Evolutionary conservation across 2,888 invertebrate species (phyloP), one percentile per base, ranked within the genome.

Genomic region (Philereme vetulata): DNA sequence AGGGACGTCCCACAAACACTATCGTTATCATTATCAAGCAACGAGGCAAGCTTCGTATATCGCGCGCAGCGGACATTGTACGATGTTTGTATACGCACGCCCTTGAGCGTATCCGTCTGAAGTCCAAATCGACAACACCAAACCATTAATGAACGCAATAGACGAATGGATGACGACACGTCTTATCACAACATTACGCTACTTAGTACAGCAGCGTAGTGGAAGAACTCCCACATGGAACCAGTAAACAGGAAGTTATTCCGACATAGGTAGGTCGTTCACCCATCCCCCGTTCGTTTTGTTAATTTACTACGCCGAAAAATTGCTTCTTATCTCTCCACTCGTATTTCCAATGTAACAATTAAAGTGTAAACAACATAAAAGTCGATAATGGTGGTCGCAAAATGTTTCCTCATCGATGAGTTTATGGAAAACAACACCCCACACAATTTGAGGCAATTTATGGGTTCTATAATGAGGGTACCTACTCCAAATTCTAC

Each of bases 61-160:
- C 48, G n/a, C 10, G 55, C 54, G 53, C 48, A 49, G 45, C 59
- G 54, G 49, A 61, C 62, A 70, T 67, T 66, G 65, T 68, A 72
- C 67, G 71, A 70, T 71, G 50, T 59, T 49, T 50, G 55, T 62
- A 66, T 72, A 71, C 71, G 69, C 67, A 66, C 72, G 85, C 80
- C 86, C 86, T 86, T 87, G 86, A 86, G 76, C 82, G 86, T 85
- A 85, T 81, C 82, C 82, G 81, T 60, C 60, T 68, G 55, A 70
- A 63, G 63, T 57, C 58, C 65, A 52, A 38, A 57, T 53, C 63
- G 47, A 40, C 57, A 45, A 62, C 53, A 57, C 64, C 71, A n/a
- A 57, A 65, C 67, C 68, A 77, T 81, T 76, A 81, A 80, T 78
- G 78, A 76, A 77, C 68, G 56, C 68, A 73, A 69, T 46, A 55